Conservation (phyloP, 2,888 invertebrate species). For the Catocala fraxini region DNA sequence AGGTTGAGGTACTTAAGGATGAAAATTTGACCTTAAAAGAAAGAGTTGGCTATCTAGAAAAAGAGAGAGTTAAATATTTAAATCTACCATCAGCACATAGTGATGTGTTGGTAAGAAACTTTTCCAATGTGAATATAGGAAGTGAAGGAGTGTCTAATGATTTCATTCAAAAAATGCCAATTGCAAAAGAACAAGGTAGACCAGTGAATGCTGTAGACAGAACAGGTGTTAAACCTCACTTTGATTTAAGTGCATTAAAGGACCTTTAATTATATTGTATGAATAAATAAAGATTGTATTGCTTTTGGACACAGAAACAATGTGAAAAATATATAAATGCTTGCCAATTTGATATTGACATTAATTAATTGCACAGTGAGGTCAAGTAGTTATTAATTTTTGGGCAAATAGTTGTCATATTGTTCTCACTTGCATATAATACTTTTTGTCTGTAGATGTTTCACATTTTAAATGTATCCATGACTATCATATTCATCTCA, state of each 20-base stretch:
- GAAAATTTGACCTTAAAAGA: constrained; percentile 88
- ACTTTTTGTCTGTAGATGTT: too few species aligned
- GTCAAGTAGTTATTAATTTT: too few species aligned
- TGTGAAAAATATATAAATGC: too few species aligned
- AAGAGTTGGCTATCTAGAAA: constrained; percentile 86
- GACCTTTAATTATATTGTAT: constrained; percentile 51
- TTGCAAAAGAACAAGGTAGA: constrained; percentile 47
- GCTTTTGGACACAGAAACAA: too few species aligned
- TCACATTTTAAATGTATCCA: too few species aligned
- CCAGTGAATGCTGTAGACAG: constrained; percentile 54
- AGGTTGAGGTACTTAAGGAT: constrained; percentile 89
- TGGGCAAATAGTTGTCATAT: too few species aligned
- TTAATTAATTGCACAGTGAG: too few species aligned
- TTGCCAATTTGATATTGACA: too few species aligned
- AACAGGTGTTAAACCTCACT: constrained; percentile 61
- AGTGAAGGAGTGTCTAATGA: constrained; percentile 53
- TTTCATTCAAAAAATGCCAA: constrained; percentile 49
- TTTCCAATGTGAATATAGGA: constrained; percentile 47
- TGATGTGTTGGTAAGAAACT: constrained; percentile 61
- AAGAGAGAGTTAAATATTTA: constrained; percentile 81
- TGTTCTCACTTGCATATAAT: too few species aligned
- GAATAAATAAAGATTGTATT: too few species aligned
- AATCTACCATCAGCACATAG: constrained; percentile 63
- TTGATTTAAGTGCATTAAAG: constrained; percentile 74
- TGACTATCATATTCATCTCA: too few species aligned